A percentile compares a stretch with the other conserved stretches of the same genome.
phyloP scores from a whole-genome alignment of 2,797 vertebrate species.

The Fratercula arctica region DNA sequence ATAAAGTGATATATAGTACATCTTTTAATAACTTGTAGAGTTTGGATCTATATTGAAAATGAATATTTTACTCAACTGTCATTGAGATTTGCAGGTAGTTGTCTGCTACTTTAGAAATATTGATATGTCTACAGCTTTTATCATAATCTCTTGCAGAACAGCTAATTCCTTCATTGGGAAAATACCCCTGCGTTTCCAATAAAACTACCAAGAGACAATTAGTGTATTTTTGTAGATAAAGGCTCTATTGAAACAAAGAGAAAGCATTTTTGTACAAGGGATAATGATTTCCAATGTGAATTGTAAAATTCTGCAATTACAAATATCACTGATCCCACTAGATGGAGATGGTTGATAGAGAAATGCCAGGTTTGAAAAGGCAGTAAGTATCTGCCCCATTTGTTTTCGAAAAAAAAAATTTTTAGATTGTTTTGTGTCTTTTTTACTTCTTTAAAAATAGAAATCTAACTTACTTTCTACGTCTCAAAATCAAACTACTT shows the following conservation, averaged over 20 bases:
- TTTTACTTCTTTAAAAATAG: neutral
- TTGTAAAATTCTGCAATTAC: neutral
- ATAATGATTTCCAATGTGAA: neutral
- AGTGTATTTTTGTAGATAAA: neutral
- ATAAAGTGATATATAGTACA: neutral
- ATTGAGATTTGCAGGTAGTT: neutral
- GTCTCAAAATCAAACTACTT: neutral
- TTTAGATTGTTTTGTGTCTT: neutral
- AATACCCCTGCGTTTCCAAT: neutral
- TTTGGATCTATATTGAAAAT: neutral
- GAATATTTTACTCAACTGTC: neutral
- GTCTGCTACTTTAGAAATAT: neutral
- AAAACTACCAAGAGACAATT: neutral
- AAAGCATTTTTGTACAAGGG: neutral
- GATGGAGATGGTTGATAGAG: conserved; percentile 62
- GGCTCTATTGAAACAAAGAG: neutral
- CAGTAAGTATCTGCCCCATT: neutral
- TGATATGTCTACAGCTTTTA: neutral
- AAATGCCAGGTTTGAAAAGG: neutral
- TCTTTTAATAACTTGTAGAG: neutral
- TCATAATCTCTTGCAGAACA: neutral
- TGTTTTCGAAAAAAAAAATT: neutral
- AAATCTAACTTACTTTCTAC: neutral
- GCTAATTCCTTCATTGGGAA: neutral
- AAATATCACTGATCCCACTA: conserved; percentile 49